Evolutionary conservation across 2,888 invertebrate genomes (phyloP).

Genomic region (Tuta absoluta): DNA sequence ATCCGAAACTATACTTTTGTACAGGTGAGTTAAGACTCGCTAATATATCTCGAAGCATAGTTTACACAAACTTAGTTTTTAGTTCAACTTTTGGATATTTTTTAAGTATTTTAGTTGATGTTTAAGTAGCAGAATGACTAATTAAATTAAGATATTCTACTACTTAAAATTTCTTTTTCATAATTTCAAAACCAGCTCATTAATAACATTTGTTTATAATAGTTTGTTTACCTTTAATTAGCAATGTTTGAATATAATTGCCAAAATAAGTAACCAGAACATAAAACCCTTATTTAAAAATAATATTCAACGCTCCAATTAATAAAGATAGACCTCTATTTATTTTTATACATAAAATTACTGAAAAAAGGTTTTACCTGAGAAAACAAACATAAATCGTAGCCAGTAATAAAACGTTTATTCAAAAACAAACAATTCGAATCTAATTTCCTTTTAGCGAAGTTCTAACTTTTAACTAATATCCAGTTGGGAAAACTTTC

Average conservation of each 20-base stretch:
- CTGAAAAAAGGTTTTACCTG: not conserved
- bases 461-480: slow-evolving; percentile 2
- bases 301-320: not conserved
- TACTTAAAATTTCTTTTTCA: no score
- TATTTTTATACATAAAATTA: not conserved
- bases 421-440: not conserved
- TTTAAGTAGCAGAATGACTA: no score
- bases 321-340: not conserved
- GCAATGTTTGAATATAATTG: not conserved
- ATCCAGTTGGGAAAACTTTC: slow-evolving; percentile 19
- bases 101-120: no score
- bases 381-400: not conserved
- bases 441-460: not conserved
- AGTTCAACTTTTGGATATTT: no score
- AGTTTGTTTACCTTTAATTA: no score
- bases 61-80: no score
- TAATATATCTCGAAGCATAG: no score
- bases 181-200: no score
- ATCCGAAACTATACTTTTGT: no score
- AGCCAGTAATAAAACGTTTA: not conserved
- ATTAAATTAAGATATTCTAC: no score
- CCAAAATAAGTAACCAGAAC: not conserved
- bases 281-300: not conserved
- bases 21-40: no score
- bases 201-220: no score